Percentiles rank a stretch among this genome's conserved stretches.
Conservation (phyloP, 2,888 invertebrate species). For the Taphrorychus bicolor region DNA sequence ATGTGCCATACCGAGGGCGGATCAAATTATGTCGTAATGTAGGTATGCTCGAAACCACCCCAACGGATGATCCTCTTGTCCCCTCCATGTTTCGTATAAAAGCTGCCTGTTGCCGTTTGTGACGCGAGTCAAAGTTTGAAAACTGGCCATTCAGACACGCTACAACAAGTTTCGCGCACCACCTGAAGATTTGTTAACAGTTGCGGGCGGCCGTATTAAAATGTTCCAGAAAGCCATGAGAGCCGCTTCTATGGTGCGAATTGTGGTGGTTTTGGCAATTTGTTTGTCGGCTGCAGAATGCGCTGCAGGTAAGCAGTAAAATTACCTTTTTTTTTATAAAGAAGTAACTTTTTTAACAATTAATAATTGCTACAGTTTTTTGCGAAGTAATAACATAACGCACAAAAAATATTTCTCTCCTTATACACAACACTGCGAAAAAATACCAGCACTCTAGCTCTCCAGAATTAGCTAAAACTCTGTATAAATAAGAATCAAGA, state of each 20-base stretch:
- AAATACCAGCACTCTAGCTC: no score
- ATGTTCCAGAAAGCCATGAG: constrained; percentile 17
- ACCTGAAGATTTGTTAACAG: constrained; percentile 28
- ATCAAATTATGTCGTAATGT: neutral
- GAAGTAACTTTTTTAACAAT: neutral
- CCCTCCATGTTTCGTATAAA: constrained; percentile 27
- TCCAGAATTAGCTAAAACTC: no score
- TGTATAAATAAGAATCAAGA: no score
- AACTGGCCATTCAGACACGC: constrained; percentile 31
- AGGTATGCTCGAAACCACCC: neutral
- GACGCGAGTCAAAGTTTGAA: constrained; percentile 34
- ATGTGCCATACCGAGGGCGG: neutral
- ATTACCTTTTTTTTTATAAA: constrained; percentile 4
- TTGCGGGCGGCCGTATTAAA: constrained; percentile 7
- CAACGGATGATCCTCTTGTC: constrained; percentile 25
- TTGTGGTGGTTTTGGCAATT: constrained; percentile 62
- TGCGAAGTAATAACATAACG: no score
- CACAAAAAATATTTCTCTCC: no score
- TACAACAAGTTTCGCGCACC: constrained; percentile 37
- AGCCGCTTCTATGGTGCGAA: constrained; percentile 52
- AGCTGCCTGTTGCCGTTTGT: constrained; percentile 33
- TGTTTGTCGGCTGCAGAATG: constrained; percentile 67
- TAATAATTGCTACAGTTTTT: no score
- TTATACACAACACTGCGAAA: no score
- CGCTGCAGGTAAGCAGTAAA: constrained; percentile 67